Evolutionary conservation across 1,140 invertebrate species (phyloP).

Genomic region (Meloidogyne exigua): DNA sequence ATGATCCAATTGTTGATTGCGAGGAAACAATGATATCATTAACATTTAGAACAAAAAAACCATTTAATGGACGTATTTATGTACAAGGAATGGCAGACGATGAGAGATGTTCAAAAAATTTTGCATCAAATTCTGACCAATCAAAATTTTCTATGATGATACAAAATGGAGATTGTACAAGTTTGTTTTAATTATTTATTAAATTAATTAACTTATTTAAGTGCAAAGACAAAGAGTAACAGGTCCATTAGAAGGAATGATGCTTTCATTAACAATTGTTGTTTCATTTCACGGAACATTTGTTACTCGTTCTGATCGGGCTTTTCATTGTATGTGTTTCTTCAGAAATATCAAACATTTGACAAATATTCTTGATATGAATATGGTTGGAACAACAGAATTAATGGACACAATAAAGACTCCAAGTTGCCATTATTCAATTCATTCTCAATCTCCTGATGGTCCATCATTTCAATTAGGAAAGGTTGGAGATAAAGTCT

Average conservation of each 20-base stretch:
- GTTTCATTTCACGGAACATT: conserved; percentile 62
- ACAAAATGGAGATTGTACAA: conserved; percentile 61
- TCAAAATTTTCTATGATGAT: conserved; percentile 59
- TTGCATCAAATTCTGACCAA: conserved; percentile 55
- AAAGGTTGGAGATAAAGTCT: conserved; percentile 60
- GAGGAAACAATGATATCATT: conserved; percentile 54
- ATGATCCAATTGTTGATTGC: conserved; percentile 50
- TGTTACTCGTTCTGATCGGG: conserved; percentile 56
- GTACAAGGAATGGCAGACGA: conserved; percentile 53
- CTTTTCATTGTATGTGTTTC: conserved; percentile 61
- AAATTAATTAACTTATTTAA: not conserved
- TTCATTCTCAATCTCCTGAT: conserved; percentile 45
- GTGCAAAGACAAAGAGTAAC: conserved; percentile 58
- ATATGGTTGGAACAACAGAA: conserved; percentile 51
- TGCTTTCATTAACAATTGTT: conserved; percentile 60
- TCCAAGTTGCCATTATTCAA: conserved; percentile 51
- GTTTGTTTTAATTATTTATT: conserved; percentile 5
- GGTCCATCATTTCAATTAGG: conserved; percentile 48
- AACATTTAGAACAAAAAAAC: conserved; percentile 62
- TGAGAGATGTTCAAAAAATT: conserved; percentile 55
- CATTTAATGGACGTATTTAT: conserved; percentile 58
- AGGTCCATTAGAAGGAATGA: conserved; percentile 56
- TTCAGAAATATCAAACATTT: conserved; percentile 57
- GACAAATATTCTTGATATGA: conserved; percentile 58
- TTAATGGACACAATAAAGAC: conserved; percentile 54